A percentile compares a stretch with the other conserved stretches of the same genome.
phyloP scores from a whole-genome alignment of 2,888 invertebrate genomes.

The Junonia oenone region DNA sequence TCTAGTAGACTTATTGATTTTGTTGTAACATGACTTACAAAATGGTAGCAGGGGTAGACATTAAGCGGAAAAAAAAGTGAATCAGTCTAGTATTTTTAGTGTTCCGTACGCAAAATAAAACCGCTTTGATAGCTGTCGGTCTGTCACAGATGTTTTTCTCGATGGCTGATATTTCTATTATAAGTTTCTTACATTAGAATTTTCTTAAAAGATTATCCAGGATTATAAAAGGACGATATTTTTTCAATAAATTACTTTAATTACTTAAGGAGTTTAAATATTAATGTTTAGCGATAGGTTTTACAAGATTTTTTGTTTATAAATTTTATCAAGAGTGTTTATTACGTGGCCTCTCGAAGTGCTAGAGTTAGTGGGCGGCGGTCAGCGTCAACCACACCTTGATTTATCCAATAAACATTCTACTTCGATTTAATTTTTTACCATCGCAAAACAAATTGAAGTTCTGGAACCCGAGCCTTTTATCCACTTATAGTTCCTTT shows the following conservation, averaged over 20 bases:
- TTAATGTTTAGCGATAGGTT: too few relatives aligned
- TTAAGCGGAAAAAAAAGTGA: neutral
- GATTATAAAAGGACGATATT: too few relatives aligned
- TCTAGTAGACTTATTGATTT: neutral
- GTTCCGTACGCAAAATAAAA: neutral
- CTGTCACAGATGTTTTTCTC: too few relatives aligned
- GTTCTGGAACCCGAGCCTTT: too few relatives aligned
- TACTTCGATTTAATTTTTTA: neutral
- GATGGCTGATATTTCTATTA: too few relatives aligned
- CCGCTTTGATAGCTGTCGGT: too few relatives aligned
- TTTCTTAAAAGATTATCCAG: too few relatives aligned
- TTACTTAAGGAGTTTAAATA: too few relatives aligned
- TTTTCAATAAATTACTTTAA: too few relatives aligned
- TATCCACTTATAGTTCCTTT: too few relatives aligned
- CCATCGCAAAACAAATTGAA: too few relatives aligned
- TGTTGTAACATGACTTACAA: neutral
- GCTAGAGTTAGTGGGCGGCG: neutral
- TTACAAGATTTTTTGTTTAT: neutral
- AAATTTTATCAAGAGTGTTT: neutral
- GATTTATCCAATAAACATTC: neutral
- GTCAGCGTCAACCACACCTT: neutral
- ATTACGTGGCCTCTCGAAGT: neutral
- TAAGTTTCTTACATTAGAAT: too few relatives aligned
- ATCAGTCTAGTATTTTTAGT: neutral
- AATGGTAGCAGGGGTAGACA: neutral